Conservation (phyloP, 2,797 vertebrate genomes). For the Cryptoprocta ferox region DNA sequence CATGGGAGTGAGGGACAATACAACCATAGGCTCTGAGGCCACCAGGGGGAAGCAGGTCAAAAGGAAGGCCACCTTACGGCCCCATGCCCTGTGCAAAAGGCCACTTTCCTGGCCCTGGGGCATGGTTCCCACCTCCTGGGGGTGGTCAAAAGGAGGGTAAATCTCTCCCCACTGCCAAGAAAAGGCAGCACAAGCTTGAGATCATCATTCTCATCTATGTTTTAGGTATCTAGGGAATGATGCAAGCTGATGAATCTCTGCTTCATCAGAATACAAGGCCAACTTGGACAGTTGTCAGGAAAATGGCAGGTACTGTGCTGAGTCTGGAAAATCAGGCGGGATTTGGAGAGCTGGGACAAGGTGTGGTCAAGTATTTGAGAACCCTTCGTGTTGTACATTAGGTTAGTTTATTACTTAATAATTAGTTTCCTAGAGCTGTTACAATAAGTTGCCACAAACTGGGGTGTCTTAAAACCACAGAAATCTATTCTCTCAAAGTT, state of each 20-base stretch:
- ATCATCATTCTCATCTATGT: background rate
- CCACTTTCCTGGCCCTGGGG: background rate
- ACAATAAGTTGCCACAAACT: background rate
- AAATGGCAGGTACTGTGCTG: background rate
- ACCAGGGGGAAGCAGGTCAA: background rate
- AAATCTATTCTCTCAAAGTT: background rate
- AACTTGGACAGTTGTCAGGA: background rate
- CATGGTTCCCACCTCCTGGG: background rate
- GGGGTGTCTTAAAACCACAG: background rate
- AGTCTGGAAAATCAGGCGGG: background rate
- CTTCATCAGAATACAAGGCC: background rate
- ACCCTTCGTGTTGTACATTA: background rate
- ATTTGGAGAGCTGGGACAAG: background rate
- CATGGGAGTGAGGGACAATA: fast-evolving
- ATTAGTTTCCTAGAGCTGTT: background rate
- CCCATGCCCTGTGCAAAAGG: background rate
- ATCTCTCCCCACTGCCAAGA: background rate
- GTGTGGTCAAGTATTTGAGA: background rate
- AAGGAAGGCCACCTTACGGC: background rate
- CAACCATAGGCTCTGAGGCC: background rate
- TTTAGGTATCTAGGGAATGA: background rate
- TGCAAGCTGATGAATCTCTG: fast-evolving
- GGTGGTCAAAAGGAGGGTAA: background rate
- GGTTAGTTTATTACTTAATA: background rate
- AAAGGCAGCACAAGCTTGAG: background rate